A percentile compares a stretch with the other conserved stretches of the same genome.
Conservation (phyloP, 2,113 vertebrate species). For the Gavialis gangeticus region DNA sequence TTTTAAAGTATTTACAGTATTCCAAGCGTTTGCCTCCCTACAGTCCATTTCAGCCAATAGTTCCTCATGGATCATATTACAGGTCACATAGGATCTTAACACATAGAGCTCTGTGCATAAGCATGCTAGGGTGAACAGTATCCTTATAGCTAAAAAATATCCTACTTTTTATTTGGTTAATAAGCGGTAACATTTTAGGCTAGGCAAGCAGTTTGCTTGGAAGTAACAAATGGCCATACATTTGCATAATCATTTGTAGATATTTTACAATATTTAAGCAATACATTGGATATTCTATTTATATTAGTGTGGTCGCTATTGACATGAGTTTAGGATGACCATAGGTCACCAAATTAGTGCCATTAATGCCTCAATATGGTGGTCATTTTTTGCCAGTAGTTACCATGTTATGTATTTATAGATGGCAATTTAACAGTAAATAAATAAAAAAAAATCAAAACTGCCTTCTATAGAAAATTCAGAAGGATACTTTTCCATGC, state of each 20-base stretch:
- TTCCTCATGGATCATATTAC: neutral
- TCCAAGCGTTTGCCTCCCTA: neutral
- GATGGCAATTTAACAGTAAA: neutral
- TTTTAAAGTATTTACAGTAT: neutral
- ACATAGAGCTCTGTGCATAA: neutral
- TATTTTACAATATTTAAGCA: neutral
- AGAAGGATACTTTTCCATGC: neutral
- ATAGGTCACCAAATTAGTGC: neutral
- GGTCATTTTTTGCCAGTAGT: neutral
- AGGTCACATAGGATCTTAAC: neutral
- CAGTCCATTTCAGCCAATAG: neutral
- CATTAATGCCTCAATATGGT: neutral
- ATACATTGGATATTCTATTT: neutral
- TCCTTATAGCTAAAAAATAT: neutral
- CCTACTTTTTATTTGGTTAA: neutral
- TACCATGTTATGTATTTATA: neutral
- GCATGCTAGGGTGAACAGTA: neutral
- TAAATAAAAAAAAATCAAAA: neutral
- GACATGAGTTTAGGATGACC: neutral
- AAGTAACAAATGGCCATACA: fast-evolving
- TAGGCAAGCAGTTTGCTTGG: neutral
- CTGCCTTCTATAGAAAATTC: neutral
- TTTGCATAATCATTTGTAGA: neutral
- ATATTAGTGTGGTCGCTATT: neutral
- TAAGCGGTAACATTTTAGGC: neutral